A percentile compares a stretch with the other conserved stretches of the same genome.
phyloP scores from a whole-genome alignment of 2,113 vertebrate genomes.

The Dolichotis patagonum region DNA sequence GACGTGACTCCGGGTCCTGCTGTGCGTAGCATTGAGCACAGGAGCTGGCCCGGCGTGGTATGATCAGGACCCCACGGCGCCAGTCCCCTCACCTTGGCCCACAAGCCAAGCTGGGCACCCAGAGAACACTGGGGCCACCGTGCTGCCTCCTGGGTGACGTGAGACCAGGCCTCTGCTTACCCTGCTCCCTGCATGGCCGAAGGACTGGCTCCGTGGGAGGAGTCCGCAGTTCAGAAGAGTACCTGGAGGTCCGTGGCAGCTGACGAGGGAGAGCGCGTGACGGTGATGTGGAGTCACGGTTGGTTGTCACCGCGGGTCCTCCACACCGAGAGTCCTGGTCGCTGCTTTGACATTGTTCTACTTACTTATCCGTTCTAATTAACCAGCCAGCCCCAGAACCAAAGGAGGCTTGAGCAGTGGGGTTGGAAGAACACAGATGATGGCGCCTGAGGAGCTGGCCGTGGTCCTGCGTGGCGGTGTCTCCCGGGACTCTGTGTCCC shows the following conservation, averaged over 20 bases:
- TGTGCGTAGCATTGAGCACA: background rate
- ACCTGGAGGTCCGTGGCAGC: rapidly evolving
- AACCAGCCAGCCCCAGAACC: background rate
- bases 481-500: background rate
- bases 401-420: background rate
- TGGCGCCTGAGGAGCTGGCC: background rate
- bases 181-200: too few species aligned
- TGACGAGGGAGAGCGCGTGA: rapidly evolving
- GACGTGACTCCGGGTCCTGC: background rate
- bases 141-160: rapidly evolving
- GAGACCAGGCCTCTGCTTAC: too few species aligned
- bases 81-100: background rate
- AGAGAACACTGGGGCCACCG: background rate
- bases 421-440: background rate
- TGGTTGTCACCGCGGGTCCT: background rate
- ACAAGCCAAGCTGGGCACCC: background rate
- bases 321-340: rapidly evolving
- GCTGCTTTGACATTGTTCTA: background rate
- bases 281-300: rapidly evolving
- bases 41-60: background rate
- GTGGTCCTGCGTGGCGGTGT: background rate
- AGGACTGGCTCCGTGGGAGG: background rate
- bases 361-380: background rate
- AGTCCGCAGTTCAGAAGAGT: rapidly evolving
- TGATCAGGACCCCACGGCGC: background rate